Evolutionary conservation across 2,888 invertebrate genomes (phyloP).

Genomic region (Pachymerium ferrugineum): DNA sequence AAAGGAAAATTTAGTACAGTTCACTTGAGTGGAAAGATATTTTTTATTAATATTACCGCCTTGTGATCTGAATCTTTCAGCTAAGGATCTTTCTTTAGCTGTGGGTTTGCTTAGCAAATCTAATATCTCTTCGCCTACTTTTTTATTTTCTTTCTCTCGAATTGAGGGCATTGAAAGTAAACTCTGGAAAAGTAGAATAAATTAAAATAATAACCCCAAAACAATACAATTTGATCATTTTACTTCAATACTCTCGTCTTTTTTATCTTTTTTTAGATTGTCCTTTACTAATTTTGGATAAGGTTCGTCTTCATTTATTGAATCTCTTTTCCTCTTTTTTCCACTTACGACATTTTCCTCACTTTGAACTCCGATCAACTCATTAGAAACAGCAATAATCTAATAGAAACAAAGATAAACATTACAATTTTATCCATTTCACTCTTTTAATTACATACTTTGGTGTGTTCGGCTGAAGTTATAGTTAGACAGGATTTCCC

Average conservation of each 20-base stretch:
- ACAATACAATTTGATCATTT: background rate
- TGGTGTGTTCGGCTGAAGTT: slow-evolving; percentile 55
- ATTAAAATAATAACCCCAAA: no score
- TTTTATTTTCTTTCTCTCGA: slow-evolving; percentile 89
- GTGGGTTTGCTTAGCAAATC: slow-evolving; percentile 90
- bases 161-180: slow-evolving; percentile 87
- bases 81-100: slow-evolving; percentile 90
- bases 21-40: background rate
- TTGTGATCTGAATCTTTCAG: slow-evolving; percentile 91
- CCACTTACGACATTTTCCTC: slow-evolving; percentile 7
- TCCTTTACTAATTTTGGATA: slow-evolving; percentile 28
- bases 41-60: slow-evolving; percentile 57
- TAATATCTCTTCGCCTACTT: slow-evolving; percentile 91
- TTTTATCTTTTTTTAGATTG: slow-evolving; percentile 30
- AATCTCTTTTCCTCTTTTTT: slow-evolving; percentile 31
- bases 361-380: slow-evolving; percentile 29
- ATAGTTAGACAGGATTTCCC: slow-evolving; percentile 51
- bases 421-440: background rate
- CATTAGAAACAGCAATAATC: slow-evolving; percentile 31
- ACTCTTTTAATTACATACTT: slow-evolving; percentile 40
- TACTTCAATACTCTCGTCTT: slow-evolving; percentile 32
- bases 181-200: slow-evolving; percentile 55
- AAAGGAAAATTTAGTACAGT: background rate
- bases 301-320: slow-evolving; percentile 20
- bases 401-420: background rate